phyloP scores from a whole-genome alignment of 2,113 vertebrate genomes.

The Pogona vitticeps region DNA sequence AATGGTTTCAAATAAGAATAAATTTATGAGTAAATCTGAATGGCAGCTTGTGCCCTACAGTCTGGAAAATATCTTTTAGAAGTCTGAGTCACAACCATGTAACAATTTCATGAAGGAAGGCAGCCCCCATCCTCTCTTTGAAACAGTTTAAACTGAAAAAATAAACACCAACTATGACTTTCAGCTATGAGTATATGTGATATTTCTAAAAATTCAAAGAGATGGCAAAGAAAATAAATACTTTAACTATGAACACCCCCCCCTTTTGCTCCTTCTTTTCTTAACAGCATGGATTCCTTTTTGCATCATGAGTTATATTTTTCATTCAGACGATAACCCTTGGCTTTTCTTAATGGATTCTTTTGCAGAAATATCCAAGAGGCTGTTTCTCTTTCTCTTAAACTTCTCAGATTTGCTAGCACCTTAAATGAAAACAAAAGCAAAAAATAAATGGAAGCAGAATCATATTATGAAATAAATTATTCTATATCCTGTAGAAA shows the following conservation, averaged over 20 bases:
- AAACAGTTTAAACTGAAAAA: constrained; percentile 1
- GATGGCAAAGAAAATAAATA: neutral
- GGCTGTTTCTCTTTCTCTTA: neutral
- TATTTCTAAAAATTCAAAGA: neutral
- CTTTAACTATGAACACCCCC: neutral
- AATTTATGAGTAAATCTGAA: constrained; percentile 33
- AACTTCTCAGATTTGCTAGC: constrained; percentile 21
- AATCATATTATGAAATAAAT: neutral
- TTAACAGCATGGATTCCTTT: constrained; percentile 3
- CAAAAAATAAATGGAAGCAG: neutral
- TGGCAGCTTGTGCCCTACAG: constrained; percentile 32
- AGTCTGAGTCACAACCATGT: neutral
- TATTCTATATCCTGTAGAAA: neutral
- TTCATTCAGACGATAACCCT: constrained; percentile 37
- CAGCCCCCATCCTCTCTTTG: neutral
- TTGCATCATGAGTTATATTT: constrained; percentile 22
- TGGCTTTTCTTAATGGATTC: constrained; percentile 6
- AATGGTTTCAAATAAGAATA: constrained; percentile 33
- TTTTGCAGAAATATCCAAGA: constrained; percentile 16
- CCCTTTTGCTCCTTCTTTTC: neutral
- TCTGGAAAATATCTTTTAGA: constrained; percentile 15
- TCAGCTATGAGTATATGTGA: neutral
- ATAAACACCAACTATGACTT: neutral
- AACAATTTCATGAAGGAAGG: neutral
- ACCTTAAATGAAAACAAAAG: constrained; percentile 41